phyloP scores from a whole-genome alignment of 1,140 invertebrate species.

The Drosophila navojoa region DNA sequence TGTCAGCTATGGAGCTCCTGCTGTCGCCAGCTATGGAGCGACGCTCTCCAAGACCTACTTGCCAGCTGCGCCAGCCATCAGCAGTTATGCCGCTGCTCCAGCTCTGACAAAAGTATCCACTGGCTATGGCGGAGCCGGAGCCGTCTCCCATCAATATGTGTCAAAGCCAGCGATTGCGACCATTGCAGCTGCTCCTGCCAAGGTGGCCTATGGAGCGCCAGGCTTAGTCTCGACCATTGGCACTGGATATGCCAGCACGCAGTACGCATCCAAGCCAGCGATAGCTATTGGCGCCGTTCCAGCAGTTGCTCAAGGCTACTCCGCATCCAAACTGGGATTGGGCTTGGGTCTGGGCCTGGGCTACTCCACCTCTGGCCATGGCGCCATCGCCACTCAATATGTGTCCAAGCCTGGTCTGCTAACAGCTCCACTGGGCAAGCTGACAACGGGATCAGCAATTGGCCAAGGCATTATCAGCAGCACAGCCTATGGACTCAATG shows the following conservation, averaged over 20 bases:
- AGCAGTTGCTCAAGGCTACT: slow-evolving; percentile 14
- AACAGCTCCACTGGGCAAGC: slow-evolving; percentile 35
- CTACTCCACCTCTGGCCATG: slow-evolving; percentile 44
- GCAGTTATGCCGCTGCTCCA: background rate
- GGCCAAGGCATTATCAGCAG: slow-evolving; percentile 42
- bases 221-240: slow-evolving; percentile 18
- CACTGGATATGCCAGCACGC: background rate
- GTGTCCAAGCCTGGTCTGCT: slow-evolving; percentile 24
- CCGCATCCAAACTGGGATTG: slow-evolving; percentile 27
- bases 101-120: slow-evolving; percentile 15
- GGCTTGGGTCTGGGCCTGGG: slow-evolving; percentile 27
- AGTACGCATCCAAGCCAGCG: background rate
- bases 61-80: slow-evolving; percentile 37
- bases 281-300: slow-evolving; percentile 22
- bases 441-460: slow-evolving; percentile 46
- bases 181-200: slow-evolving; percentile 38
- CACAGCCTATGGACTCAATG: slow-evolving; percentile 55
- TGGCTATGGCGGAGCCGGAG: slow-evolving; percentile 24
- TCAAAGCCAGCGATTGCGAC: slow-evolving; percentile 46
- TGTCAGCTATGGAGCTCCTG: slow-evolving; percentile 42
- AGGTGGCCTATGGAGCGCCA: slow-evolving; percentile 45
- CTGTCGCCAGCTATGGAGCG: slow-evolving; percentile 41
- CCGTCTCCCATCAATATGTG: slow-evolving; percentile 55
- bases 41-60: slow-evolving; percentile 29
- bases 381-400: slow-evolving; percentile 21